Base-by-base conservation (phyloP, 2,797 vertebrate species). In the Gallinago stenura region DNA sequence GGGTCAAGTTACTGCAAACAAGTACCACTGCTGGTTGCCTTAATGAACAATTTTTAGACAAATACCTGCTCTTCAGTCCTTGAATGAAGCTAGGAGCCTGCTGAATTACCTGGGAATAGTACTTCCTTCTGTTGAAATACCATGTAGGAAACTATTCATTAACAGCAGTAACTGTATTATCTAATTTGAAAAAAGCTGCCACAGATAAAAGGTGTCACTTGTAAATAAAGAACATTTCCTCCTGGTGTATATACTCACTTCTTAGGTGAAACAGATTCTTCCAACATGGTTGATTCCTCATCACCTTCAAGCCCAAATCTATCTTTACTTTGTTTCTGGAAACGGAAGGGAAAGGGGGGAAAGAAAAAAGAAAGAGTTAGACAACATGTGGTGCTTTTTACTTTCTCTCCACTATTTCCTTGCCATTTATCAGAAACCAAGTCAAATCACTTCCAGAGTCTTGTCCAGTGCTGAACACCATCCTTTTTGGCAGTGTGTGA, bases 321-420 rank as follows among this genome's bases (percentile, higher is more conserved):
- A 97, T 99, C 99, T 94, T 99, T 99, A 97, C 99, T 99, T 98
- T 99, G 99, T 97, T 99, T 99, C 99, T 99, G 96, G 65, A 93
- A 37, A 10, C 15, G 14, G 31, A 7, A 35, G 14, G 7, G 48
- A 50, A 50, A 25, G 25, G 25, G 25, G 26, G 28, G 10, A 24
- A 9, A 33, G n/a, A 37, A 61, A 57, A 62, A 84, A 28, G n/a
- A 3, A 46, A 46, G 15, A n/a, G 25, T 69, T 90, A 75, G 84
- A 87, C 26, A 53, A n/a, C 1, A 1, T 9, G 3, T 31, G 15
- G 5, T 35, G 7, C 8, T 75, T 79, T 75, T 60, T 46, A 19
- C 19, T 64, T 94, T 95, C 10, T 64, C 57, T 87, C 33, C 56
- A 66, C 11, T 10, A 51, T 68, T 87, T 76, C 43, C 41, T 60